Conservation (phyloP, 2,113 vertebrate species). For the Bostrychus sinensis region DNA sequence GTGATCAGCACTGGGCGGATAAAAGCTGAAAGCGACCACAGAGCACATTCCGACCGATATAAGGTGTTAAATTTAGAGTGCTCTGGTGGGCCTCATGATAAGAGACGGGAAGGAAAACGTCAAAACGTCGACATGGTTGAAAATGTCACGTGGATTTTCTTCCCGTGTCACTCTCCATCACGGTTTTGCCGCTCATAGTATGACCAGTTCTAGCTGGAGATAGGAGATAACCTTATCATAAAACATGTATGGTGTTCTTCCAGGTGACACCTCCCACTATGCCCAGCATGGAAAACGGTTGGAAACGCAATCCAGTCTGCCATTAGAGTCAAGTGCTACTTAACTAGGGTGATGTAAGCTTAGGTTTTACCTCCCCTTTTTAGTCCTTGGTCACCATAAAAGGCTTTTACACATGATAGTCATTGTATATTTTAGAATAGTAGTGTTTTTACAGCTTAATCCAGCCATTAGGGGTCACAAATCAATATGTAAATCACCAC, state of each 20-base stretch:
- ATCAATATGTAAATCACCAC: too few species aligned
- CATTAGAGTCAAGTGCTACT: background rate
- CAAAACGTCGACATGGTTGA: conserved; percentile 48
- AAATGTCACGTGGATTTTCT: conserved; percentile 57
- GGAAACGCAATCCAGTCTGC: background rate
- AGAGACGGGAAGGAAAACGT: conserved; percentile 49
- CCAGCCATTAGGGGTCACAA: background rate
- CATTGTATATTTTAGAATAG: background rate
- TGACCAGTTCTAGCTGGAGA: conserved; percentile 24
- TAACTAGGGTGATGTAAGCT: background rate
- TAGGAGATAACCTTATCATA: conserved; percentile 43
- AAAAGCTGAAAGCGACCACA: conserved; percentile 60
- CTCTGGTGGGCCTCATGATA: conserved; percentile 70
- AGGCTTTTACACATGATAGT: background rate
- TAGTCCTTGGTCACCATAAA: background rate
- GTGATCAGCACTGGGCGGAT: conserved; percentile 49
- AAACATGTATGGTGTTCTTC: conserved; percentile 11
- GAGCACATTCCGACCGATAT: conserved; percentile 75
- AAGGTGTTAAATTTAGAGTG: conserved; percentile 77
- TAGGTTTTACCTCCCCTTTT: background rate
- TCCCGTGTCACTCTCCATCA: conserved; percentile 41
- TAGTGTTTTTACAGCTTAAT: background rate
- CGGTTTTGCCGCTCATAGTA: conserved; percentile 33
- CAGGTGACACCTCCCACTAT: conserved; percentile 20
- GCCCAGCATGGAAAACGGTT: background rate